phyloP scores from a whole-genome alignment of 2,113 vertebrate species.

The Chaetops frenatus region DNA sequence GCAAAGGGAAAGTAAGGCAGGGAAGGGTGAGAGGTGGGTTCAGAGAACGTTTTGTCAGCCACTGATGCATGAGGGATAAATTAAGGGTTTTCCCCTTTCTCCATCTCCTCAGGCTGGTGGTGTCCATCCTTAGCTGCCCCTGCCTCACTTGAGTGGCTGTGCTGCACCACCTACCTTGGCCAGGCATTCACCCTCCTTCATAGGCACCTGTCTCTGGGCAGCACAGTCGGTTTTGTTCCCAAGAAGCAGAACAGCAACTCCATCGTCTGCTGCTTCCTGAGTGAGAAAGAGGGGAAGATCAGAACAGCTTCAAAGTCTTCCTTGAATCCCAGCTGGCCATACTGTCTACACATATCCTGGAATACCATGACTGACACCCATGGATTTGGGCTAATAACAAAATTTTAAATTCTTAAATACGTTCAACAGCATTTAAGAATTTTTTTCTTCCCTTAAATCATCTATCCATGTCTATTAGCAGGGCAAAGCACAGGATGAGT shows the following conservation, averaged over 20 bases:
- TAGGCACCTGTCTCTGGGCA: slow-evolving; percentile 70
- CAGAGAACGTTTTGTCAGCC: not conserved
- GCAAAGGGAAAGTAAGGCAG: not conserved
- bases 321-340: not conserved
- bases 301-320: not conserved
- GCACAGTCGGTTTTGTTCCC: slow-evolving; percentile 87
- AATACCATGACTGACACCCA: not conserved
- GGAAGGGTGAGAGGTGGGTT: not conserved
- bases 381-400: not conserved
- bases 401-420: not conserved
- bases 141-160: not conserved
- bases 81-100: not conserved
- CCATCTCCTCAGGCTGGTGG: not conserved
- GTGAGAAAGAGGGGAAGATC: not conserved
- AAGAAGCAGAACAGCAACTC: slow-evolving; percentile 78
- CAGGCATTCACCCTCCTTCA: slow-evolving; percentile 71
- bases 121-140: not conserved
- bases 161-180: slow-evolving; percentile 74
- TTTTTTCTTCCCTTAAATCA: not conserved
- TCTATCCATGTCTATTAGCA: not conserved
- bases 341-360: too few species aligned
- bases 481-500: not conserved
- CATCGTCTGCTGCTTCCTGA: slow-evolving; percentile 76
- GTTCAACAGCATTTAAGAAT: not conserved
- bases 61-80: not conserved